Evolutionary conservation across 1,140 invertebrate genomes (phyloP), one percentile per base, ranked within the genome.

Genomic region (Holcopasites calliopsidis): DNA sequence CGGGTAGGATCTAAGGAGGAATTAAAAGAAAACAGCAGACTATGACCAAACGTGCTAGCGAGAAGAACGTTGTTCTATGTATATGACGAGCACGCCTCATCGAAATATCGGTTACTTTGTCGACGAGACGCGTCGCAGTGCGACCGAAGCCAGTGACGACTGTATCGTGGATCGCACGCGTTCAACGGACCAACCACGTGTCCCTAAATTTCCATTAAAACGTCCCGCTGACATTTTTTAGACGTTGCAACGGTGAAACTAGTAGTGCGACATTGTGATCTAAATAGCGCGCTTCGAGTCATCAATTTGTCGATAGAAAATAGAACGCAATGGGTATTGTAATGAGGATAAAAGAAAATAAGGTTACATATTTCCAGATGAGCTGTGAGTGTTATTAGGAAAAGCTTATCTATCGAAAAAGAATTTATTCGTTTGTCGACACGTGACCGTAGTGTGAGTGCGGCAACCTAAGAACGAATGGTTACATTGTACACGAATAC

Each of bases 271-370:
- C 47, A 28, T 6, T 21, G 49, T 52, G 23, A 52, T 52, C 2
- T 21, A 8, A 50, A 50, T n/a, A 50, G 1, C 49, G 49, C 13
- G 23, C 13, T 13, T 42, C 3, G 3, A 28, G 16, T 1, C 0
- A 11, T n/a, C n/a, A 8, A 11, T 31, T 18, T 21, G 8, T n/a
- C 26, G 1, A 8, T 13, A 23, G 3, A 23, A 5, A 35, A n/a
- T n/a, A n/a, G 11, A 26, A 57, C 40, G 8, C 26, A 8, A 86
- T 86, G 85, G 10, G 77, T 0, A 86, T 86, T 8, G 3, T 84
- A 5, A 86, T 86, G 82, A 86, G 38, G 54, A 86, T 86, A 18
- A 61, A 23, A 11, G 35, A 77, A 3, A 82, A 80, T 64, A n/a
- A 47, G 26, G 66, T 86, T 11, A 68, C 78, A 6, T 84, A 84